Conservation (phyloP, 1,140 invertebrate genomes). For the Anadara kagoshimensis region DNA sequence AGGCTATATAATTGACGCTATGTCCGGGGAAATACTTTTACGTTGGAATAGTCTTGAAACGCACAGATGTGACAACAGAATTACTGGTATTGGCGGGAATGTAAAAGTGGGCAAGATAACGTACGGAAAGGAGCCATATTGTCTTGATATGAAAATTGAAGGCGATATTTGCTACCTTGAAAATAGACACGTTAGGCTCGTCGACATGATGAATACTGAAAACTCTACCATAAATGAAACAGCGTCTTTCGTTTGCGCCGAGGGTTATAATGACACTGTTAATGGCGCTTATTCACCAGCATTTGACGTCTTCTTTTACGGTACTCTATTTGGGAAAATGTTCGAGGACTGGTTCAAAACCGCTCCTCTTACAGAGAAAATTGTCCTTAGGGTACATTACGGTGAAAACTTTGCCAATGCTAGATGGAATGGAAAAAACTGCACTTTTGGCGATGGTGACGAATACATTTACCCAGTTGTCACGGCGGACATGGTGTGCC, state of each 20-base stretch:
- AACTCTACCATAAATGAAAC: constrained; percentile 21
- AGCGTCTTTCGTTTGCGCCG: constrained; percentile 32
- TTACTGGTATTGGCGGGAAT: constrained; percentile 48
- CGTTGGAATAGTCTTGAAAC: constrained; percentile 31
- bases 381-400: constrained; percentile 51
- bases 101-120: constrained; percentile 44
- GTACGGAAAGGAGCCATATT: constrained; percentile 41
- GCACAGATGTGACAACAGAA: constrained; percentile 32
- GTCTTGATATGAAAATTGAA: constrained; percentile 25
- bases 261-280: constrained; percentile 38
- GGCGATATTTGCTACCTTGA: constrained; percentile 35
- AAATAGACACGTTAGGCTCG: constrained; percentile 49
- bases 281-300: constrained; percentile 55
- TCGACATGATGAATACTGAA: constrained; percentile 39
- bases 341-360: constrained; percentile 46
- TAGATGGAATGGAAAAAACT: constrained; percentile 46
- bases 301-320: constrained; percentile 53
- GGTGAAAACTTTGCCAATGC: constrained; percentile 36
- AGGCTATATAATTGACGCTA: constrained; percentile 43
- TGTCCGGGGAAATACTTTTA: constrained; percentile 30
- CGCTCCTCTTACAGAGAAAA: constrained; percentile 28
- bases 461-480: constrained; percentile 44
- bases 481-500: constrained; percentile 45
- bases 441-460: constrained; percentile 48
- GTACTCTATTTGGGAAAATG: constrained; percentile 50